A percentile compares a stretch with the other conserved stretches of the same genome.
Evolutionary conservation across 1,140 invertebrate genomes (phyloP).

Genomic region (Lineus longissimus): DNA sequence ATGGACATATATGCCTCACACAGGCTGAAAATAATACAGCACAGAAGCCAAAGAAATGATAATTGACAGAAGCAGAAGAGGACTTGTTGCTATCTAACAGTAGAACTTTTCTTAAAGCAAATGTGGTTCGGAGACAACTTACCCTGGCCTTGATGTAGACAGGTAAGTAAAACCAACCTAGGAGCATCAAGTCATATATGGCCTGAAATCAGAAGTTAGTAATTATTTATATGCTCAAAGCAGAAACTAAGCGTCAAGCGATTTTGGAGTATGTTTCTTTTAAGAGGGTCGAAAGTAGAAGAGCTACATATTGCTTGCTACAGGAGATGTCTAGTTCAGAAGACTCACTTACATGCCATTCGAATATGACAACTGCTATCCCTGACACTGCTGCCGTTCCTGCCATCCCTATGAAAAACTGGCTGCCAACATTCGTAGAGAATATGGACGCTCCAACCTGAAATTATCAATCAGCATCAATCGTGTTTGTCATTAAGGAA

Average conservation of each 20-base stretch:
- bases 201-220: constrained; percentile 41
- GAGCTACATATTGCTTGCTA: no score
- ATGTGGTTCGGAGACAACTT: constrained; percentile 9
- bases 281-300: constrained; percentile 48
- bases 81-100: no score
- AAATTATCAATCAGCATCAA: constrained; percentile 13
- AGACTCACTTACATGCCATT: constrained; percentile 46
- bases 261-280: not conserved
- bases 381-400: constrained; percentile 56
- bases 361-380: constrained; percentile 58
- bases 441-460: constrained; percentile 63
- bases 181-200: constrained; percentile 24
- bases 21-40: no score
- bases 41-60: no score
- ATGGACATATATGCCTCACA: no score
- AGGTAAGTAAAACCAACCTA: constrained; percentile 31
- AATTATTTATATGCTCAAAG: not conserved
- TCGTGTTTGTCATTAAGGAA: not conserved
- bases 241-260: constrained; percentile 1
- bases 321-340: no score
- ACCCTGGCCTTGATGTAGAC: constrained; percentile 33
- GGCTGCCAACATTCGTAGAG: constrained; percentile 62
- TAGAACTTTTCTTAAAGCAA: not conserved
- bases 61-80: no score
- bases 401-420: constrained; percentile 62